Evolutionary conservation across 2,113 vertebrate species (phyloP), one percentile per base, ranked within the genome.

Genomic region (Carlito syrichta): DNA sequence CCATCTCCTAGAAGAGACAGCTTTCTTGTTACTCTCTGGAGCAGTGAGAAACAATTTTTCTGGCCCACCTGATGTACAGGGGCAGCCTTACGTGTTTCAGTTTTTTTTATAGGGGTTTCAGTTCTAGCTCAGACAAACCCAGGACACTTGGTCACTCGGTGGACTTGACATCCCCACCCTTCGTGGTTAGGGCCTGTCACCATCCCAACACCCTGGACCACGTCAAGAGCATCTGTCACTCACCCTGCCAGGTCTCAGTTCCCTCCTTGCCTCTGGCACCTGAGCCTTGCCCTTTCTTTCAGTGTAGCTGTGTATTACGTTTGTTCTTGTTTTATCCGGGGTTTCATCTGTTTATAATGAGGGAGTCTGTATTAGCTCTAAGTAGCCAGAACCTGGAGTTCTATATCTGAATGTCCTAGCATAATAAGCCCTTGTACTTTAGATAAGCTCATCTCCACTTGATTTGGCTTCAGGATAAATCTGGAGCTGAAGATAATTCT

Each of bases 211-310:
- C 5, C 38, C 52, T 3, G 5, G 48, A 3, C 35, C n/a, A 20
- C 27, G 71, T 20, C 8, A 0, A 60, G 11, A 3, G 27, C 32
- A 14, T 43, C 81, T 25, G 19, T 20, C 38, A 1, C 32, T 32
- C 10, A 1, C 23, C 38, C 6, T 25, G 30, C 62, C 12, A 32
- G 25, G 1, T 22, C n/a, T 11, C 10, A 0, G 25, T 43, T 7
- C 54, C 12, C 63, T 43, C 22, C 40, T 69, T 0, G 12, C 11
- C 66, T 56, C 56, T 43, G 52, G 48, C 35, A 22, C 52, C 66
- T 73, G n/a, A 40, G 35, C 9, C 25, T 30, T 8, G 20, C 82
- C n/a, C 43, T 45, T n/a, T 6, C 43, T 86, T 58, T 69, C 45
- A 27, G 22, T 30, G 54, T 58, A 5, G 20, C 40, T 6, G 9